Evolutionary conservation across 2,888 invertebrate genomes (phyloP), one percentile per base, ranked within the genome.

Genomic region (Harpalus rubripes): DNA sequence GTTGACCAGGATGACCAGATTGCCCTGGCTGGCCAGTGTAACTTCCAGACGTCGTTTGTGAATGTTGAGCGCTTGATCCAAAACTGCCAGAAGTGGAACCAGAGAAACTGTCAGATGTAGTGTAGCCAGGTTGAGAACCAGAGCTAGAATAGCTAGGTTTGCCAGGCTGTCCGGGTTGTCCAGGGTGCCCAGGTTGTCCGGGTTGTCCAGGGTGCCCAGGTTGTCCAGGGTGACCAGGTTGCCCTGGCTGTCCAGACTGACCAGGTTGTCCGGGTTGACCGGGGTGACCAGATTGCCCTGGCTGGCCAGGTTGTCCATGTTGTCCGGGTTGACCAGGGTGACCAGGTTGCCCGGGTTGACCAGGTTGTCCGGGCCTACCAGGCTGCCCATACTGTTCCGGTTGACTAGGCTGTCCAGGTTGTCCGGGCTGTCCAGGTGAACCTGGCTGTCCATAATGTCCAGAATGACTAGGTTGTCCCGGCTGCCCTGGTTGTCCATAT

Each of bases 61-160:
- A 18, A 8, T 84, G 76, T 61, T 72, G 74, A 41, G 59, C 10
- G 26, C 83, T 61, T n/a, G 59, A 61, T n/a, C 61, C 72, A 59
- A 74, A 59, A 61, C 41, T 65, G 12, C 72, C 58, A 16, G 56
- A 72, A 10, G 63, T 39, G 18, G 81, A 81, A 7, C 81, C 63
- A 41, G 63, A 44, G 18, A 63, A 81, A 63, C 63, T 72, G 15
- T 58, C 68, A 12, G 82, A 72, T 15, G 59, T 59, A 18, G 84
- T 41, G 32, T 84, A 79, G 10, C 63, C 52, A 18, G 76, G 84
- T 65, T 79, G 68, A 12, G 68, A 15, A 16, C 7, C 41, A 44
- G 44, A 22, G 22, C 16, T 15, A 72, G 32, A 52, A 12, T 76
- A 12, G n/a, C 65, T 44, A 18, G 52, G 41, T 16, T 81, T 56